Percentiles rank a stretch among this genome's conserved stretches.
Evolutionary conservation across 2,113 vertebrate genomes (phyloP).

Genomic region (Brachypodius melanocephalos): DNA sequence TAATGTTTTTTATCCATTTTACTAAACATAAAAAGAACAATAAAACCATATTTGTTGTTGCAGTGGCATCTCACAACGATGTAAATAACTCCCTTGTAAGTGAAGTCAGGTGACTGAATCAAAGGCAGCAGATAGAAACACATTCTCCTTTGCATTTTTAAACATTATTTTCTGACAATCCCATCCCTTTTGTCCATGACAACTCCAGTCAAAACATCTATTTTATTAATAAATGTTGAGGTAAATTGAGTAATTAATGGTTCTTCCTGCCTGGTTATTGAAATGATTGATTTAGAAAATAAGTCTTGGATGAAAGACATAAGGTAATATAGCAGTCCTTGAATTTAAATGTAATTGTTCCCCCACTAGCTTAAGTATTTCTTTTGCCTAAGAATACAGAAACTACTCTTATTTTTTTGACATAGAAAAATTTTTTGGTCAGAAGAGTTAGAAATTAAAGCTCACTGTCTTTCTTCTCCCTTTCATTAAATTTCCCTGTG

Average conservation of each 20-base stretch:
- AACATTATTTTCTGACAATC: neutral
- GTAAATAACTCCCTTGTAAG: neutral
- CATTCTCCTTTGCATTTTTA: neutral
- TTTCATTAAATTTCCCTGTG: neutral
- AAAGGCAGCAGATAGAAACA: neutral
- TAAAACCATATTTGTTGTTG: neutral
- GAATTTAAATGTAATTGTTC: slow-evolving; percentile 2
- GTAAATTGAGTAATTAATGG: slow-evolving; percentile 27
- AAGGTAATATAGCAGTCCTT: neutral
- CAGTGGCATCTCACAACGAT: neutral
- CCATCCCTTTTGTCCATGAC: neutral
- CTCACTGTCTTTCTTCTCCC: neutral
- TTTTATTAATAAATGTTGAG: slow-evolving; percentile 51
- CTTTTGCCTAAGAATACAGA: neutral
- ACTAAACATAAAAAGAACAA: neutral
- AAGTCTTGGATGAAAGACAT: slow-evolving; percentile 26
- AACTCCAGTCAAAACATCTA: neutral
- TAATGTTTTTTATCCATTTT: neutral
- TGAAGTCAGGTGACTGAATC: neutral
- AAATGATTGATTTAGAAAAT: slow-evolving; percentile 47
- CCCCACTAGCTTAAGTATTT: neutral
- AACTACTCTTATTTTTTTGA: neutral
- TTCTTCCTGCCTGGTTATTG: neutral
- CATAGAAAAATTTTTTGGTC: neutral
- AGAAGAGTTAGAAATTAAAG: neutral